Base-by-base conservation (phyloP, 2,888 invertebrate genomes). In the Lathronympha strigana region DNA sequence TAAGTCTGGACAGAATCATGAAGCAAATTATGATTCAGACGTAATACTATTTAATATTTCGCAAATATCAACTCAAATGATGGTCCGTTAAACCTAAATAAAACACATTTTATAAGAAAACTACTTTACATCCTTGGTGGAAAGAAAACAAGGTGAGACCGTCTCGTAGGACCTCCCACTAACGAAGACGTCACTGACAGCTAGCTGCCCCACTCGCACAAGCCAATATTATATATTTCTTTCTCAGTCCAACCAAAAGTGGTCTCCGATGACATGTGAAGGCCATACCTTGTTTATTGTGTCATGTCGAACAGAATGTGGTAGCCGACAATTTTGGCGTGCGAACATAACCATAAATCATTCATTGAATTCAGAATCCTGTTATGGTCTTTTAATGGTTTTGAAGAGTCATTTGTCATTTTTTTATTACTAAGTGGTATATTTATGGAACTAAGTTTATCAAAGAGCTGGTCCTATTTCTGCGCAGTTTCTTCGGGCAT, bases 261-360 rank as follows among this genome's bases (percentile, higher is more conserved):
- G n/a, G n/a, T n/a, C n/a, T n/a, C n/a, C n/a, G n/a, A n/a, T n/a
- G n/a, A n/a, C n/a, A n/a, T n/a, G n/a, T n/a, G n/a, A n/a, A n/a
- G n/a, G n/a, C n/a, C n/a, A n/a, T n/a, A n/a, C n/a, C n/a, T n/a
- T n/a, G n/a, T n/a, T n/a, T n/a, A n/a, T n/a, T n/a, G n/a, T n/a
- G n/a, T n/a, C n/a, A n/a, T n/a, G n/a, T n/a, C n/a, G n/a, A 61
- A 66, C 60, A 60, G 54, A 47, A 58, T 53, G 11, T 47, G 54
- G 66, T 66, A 66, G 66, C 66, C 9, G 17, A 17, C 15, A 45
- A 33, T 47, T 51, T 58, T 17, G 15, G 17, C 28, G 55, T 63
- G 66, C 28, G 45, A 60, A 66, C 28, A 61, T 54, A 40, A 49
- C 33, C 45, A 21, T 61, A 61, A 61, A 61, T 66, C 43, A 47